These are phyloP conservation scores for Pelodiscus sinensis DNA, from an alignment of 2,113 vertebrate species.

Conservation along the genomic window DNA sequence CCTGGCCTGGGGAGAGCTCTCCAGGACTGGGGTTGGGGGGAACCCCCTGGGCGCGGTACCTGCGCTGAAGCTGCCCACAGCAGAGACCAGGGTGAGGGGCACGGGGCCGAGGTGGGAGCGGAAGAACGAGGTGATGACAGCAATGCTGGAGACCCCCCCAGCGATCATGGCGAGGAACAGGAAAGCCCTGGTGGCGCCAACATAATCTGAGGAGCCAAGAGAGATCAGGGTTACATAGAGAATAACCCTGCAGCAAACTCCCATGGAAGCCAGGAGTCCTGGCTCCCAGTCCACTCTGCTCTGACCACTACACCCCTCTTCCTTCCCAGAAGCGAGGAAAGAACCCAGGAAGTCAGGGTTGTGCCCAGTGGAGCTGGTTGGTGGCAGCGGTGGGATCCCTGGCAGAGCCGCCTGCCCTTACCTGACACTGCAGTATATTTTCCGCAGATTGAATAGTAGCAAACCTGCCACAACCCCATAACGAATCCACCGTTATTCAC, in stretches of 20 bases:
- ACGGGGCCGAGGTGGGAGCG: neutral
- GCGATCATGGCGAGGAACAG: neutral
- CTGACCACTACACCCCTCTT: too few relatives aligned
- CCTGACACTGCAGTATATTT: neutral
- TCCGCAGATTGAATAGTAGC: rapidly evolving
- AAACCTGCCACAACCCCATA: neutral
- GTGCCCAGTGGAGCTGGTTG: too few relatives aligned
- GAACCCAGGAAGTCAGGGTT: too few relatives aligned
- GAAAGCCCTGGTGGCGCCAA: neutral
- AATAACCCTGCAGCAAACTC: neutral
- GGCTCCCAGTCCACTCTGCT: too few relatives aligned
- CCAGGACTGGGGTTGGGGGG: neutral
- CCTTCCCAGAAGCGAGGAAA: too few relatives aligned
- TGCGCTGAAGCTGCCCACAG: neutral
- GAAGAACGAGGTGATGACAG: neutral
- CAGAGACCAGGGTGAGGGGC: neutral
- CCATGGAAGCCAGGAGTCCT: neutral
- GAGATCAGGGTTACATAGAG: neutral
- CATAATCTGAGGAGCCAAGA: neutral
- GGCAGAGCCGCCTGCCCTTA: neutral
- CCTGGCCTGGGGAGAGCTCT: too few relatives aligned
- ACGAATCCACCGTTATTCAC: rapidly evolving
- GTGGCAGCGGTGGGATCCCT: too few relatives aligned
- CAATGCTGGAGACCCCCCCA: neutral
- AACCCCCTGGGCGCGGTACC: neutral